phyloP scores from a whole-genome alignment of 1,140 invertebrate species.

The Monochamus saltuarius region DNA sequence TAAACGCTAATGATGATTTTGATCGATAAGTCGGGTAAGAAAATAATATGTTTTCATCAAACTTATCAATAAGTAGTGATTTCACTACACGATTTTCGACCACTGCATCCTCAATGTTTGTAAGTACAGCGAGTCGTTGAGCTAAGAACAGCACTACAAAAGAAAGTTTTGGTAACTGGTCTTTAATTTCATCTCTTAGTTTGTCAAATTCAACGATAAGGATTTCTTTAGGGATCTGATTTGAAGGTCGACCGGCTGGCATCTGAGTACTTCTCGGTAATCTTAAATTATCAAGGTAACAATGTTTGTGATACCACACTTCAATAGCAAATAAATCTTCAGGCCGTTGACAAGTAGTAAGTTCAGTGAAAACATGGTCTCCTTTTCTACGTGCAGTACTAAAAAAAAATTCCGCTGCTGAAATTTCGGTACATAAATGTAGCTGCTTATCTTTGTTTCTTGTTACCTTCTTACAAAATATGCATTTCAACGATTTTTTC shows the following conservation, averaged over 20 bases:
- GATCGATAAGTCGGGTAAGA: constrained; percentile 24
- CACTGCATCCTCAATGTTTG: constrained; percentile 20
- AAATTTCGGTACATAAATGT: constrained; percentile 20
- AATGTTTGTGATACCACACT: constrained; percentile 13
- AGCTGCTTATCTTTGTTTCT: constrained; percentile 3
- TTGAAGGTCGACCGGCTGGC: constrained; percentile 12
- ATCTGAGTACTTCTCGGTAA: constrained; percentile 3
- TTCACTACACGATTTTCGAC: constrained; percentile 25
- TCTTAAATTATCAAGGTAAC: constrained; percentile 15
- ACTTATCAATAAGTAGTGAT: constrained; percentile 19
- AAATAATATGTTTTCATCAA: constrained; percentile 27
- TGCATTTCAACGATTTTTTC: constrained; percentile 15
- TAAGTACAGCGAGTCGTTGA: constrained; percentile 26
- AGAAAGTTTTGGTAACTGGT: constrained; percentile 17
- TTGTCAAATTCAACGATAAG: constrained; percentile 20
- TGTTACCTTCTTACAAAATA: constrained; percentile 16
- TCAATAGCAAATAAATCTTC: constrained; percentile 16
- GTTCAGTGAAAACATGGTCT: constrained; percentile 21
- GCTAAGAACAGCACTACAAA: constrained; percentile 26
- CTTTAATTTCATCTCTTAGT: constrained; percentile 25
- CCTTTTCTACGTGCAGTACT: constrained; percentile 15
- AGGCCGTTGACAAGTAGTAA: constrained; percentile 7
- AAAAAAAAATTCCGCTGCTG: constrained; percentile 18
- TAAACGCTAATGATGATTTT: constrained; percentile 27
- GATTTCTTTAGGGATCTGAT: constrained; percentile 20